Base-by-base conservation (phyloP, 2,888 invertebrate species). In the Pyrrhia umbra region DNA sequence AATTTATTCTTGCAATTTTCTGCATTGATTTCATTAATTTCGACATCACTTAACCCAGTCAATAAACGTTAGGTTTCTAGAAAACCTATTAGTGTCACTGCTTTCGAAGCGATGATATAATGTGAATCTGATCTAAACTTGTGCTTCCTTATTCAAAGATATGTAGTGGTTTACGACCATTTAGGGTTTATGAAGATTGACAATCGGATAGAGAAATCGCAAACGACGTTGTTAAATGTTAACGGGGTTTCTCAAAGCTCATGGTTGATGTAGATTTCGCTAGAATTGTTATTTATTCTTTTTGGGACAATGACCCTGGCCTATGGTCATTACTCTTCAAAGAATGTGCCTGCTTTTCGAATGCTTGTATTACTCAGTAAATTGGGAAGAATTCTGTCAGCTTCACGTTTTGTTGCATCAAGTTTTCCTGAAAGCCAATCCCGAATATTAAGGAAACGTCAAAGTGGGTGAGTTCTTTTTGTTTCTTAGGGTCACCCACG, bases 61-160 rank as follows among this genome's bases (percentile, higher is more conserved):
- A 43, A 42, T 69, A 75, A 75, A 57, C 18, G 20, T n/a, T 6
- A 47, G 21, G 23, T 59, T 68, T 46, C 73, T 50, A 50, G 64
- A 60, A 68, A 63, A 23, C 39, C 56, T 49, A 67, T 72, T 72
- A 60, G 63, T 63, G 64, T 69, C 46, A 62, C 43, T n/a, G 43
- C 57, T 59, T 45, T 30, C 37, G 50, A 54, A 56, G 51, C 50
- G 54, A 46, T 43, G 54, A 65, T 68, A 34, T 55, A 37, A 66
- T 54, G 50, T 72, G 34, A 60, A 61, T 76, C 23, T 65, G 27
- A 54, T 47, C 43, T 75, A 42, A 52, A 57, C 55, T 43, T 20
- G 49, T 27, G 59, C 63, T 77, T 77, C 77, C 80, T 60, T 69
- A 70, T 64, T 70, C 49, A 39, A 49, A 59, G 51, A 59, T 50